A percentile compares a stretch with the other conserved stretches of the same genome.
These are phyloP conservation scores for Balanococcus diminutus DNA, from an alignment of 2,888 invertebrate species.

Conservation along the genomic window DNA sequence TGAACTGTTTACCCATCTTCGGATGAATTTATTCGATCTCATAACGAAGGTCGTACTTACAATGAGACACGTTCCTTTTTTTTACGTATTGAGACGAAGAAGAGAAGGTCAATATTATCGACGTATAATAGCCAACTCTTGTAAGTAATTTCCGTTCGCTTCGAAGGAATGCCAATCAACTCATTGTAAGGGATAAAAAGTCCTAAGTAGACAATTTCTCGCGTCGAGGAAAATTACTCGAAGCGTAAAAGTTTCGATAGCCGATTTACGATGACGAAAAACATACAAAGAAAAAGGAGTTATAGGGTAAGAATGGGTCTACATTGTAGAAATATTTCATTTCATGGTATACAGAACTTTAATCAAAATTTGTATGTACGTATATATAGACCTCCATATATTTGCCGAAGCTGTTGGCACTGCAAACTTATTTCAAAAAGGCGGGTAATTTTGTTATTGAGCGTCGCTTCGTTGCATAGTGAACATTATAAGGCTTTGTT, in stretches of 20 bases:
- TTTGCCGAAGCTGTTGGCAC: not conserved
- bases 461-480: not conserved
- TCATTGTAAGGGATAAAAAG: not conserved
- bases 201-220: slow-evolving; percentile 21
- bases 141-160: slow-evolving; percentile 6
- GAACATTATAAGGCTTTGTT: not conserved
- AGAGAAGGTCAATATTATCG: slow-evolving; percentile 3
- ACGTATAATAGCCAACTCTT: slow-evolving; percentile 10
- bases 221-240: not conserved
- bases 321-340: not conserved
- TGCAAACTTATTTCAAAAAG: not conserved
- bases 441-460: not conserved
- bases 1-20: not conserved
- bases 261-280: not conserved
- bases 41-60: not conserved
- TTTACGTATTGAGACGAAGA: not conserved
- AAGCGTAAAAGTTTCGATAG: slow-evolving; percentile 14
- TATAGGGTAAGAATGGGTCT: not conserved
- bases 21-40: not conserved
- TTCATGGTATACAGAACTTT: not conserved
- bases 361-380: not conserved
- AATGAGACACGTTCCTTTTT: not conserved
- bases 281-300: not conserved
- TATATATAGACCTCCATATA: no score
- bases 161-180: slow-evolving; percentile 12